Percentiles rank a stretch among this genome's conserved stretches.
phyloP scores from a whole-genome alignment of 2,113 vertebrate species.

The Dipodomys stephensi region DNA sequence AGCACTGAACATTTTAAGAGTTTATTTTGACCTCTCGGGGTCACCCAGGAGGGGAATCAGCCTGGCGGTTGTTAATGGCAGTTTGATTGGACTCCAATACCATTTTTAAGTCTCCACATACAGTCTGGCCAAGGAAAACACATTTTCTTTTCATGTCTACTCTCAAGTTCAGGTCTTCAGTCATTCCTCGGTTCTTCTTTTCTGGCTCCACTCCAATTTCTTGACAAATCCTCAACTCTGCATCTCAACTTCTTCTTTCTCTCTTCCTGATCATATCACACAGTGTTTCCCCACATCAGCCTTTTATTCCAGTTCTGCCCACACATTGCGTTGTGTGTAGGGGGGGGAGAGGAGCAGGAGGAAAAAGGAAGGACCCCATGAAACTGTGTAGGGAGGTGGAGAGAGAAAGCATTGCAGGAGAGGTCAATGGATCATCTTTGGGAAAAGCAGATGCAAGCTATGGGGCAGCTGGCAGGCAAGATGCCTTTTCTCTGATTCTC shows the following conservation, averaged over 20 bases:
- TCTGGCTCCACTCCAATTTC: conserved; percentile 74
- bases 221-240: conserved; percentile 70
- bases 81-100: conserved; percentile 69
- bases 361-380: not conserved
- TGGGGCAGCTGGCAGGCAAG: not conserved
- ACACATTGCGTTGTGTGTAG: conserved; percentile 41
- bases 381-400: too few species aligned
- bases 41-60: conserved; percentile 55
- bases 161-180: conserved; percentile 56
- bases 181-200: conserved; percentile 58
- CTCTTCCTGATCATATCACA: conserved; percentile 71
- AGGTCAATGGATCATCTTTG: not conserved
- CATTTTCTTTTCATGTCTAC: conserved; percentile 77
- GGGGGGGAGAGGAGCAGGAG: not conserved
- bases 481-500: not conserved
- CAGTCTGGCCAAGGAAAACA: conserved; percentile 79
- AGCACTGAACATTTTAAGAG: conserved; percentile 70
- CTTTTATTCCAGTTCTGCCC: conserved; percentile 63
- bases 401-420: too few species aligned
- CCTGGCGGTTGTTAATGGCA: conserved; percentile 74
- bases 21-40: conserved; percentile 68
- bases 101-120: conserved; percentile 62
- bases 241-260: conserved; percentile 69
- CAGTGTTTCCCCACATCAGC: conserved; percentile 59
- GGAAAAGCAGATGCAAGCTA: not conserved